Evolutionary conservation across 2,113 vertebrate genomes (phyloP), one percentile per base, ranked within the genome.

Genomic region (Sturnira hondurensis): DNA sequence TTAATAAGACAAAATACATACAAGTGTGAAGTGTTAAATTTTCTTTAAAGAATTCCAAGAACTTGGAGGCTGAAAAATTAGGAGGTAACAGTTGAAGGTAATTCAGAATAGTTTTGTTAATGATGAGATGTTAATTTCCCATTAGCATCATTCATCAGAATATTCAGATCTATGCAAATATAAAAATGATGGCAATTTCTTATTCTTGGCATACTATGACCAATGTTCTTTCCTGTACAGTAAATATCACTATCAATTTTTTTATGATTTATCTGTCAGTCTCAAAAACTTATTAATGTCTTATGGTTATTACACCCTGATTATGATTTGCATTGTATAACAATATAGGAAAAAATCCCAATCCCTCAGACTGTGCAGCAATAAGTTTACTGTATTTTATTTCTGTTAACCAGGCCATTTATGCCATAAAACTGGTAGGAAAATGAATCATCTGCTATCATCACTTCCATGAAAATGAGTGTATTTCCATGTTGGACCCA

Each of bases 41-140:
- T 97, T 96, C 95, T 95, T 86, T 92, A 97, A 92, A 94, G 97
- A 97, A 97, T 97, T 97, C 95, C 86, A 86, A 68, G 97, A 97
- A 96, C 54, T 50, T 97, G 78, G 76, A 96, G 96, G 95, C 11
- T 5, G 86, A 92, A 97, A 97, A 96, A 82, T 54, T 97, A 97
- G 90, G 96, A 95, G 68, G 87, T 94, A 93, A 86, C 19, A 9
- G 20, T 71, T 36, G 70, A 97, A 97, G 67, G 81, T 95, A 97
- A 95, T 96, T 97, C 86, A 89, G 97, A 98, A 94, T 93, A 97
- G 83, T 89, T 94, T 95, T 92, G 68, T 68, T 92, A 80, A 96
- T 7, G 1, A 45, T 89, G 96, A 95, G 50, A 80, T 50, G 28
- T 76, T 97, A 41, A 95, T 97, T 97, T 94, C 36, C 45, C 67